phyloP scores from a whole-genome alignment of 2,797 vertebrate genomes.

The Anguilla obscura region DNA sequence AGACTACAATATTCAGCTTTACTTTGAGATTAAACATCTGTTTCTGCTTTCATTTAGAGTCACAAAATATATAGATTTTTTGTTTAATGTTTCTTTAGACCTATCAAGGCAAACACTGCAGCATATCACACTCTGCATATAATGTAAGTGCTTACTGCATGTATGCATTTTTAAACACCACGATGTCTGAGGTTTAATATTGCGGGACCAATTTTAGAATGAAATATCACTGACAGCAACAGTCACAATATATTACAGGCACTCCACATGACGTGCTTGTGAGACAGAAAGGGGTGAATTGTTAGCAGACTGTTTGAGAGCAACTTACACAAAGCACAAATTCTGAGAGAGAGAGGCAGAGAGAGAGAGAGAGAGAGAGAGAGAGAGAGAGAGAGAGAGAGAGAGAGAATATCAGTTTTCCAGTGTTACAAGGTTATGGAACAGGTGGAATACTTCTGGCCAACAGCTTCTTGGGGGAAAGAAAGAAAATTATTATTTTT shows the following conservation, averaged over 20 bases:
- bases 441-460: constrained; percentile 72
- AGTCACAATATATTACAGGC: constrained; percentile 70
- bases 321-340: constrained; percentile 44
- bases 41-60: neutral
- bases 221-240: constrained; percentile 68
- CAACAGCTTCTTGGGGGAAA: constrained; percentile 58
- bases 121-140: neutral
- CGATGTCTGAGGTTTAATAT: constrained; percentile 52
- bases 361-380: neutral
- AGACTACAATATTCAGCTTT: constrained; percentile 1
- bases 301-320: constrained; percentile 64
- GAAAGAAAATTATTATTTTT: constrained; percentile 30
- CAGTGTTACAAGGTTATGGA: constrained; percentile 55
- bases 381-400: neutral
- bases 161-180: neutral
- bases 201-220: constrained; percentile 49
- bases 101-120: neutral
- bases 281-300: constrained; percentile 54
- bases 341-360: constrained; percentile 28
- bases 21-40: neutral
- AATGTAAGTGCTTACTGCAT: neutral
- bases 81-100: neutral
- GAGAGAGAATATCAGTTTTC: constrained; percentile 17
- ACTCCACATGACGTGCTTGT: constrained; percentile 55
- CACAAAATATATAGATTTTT: neutral